Evolutionary conservation across 2,888 invertebrate genomes (phyloP), one percentile per base, ranked within the genome.

Genomic region (Troides oblongomaculatus): DNA sequence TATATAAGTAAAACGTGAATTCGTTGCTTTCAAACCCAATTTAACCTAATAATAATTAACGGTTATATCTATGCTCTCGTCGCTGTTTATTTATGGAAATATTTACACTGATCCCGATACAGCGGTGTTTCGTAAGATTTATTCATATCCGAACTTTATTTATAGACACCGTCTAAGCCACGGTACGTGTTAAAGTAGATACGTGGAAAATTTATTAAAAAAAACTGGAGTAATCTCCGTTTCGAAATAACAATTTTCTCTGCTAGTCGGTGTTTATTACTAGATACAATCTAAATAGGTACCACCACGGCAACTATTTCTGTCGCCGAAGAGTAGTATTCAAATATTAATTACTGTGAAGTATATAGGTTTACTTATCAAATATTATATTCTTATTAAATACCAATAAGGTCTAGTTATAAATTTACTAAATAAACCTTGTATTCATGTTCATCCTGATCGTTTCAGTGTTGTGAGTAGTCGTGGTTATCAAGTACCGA

Each of bases 81-180:
- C 86, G 88, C 84, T 87, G 85, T 88, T 87, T 88, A 88, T 85
- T 83, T 81, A 84, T 85, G 86, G 85, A 85, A 86, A 82, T 82
- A 79, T 82, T 78, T 80, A 78, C 76, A 76, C 78, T 74, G 73
- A 79, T 78, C 76, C 79, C 77, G 77, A 79, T 79, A 80, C 77
- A 72, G 76, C 74, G 75, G 77, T 80, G 81, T 87, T 86, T 82
- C 84, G 83, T 85, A 87, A 88, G 81, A 80, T 77, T 76, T 73
- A 78, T 81, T 64, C 80, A 81, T 77, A 81, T 81, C 75, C 74
- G 75, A 79, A 77, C 68, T 73, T 79, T 89, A 89, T 87, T 85
- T 85, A 83, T 87, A 89, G 84, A 87, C 85, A 36, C 81, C 84
- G 86, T 84, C 78, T 74, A 84, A 83, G 77, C 76, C 79, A 79